Base-by-base conservation (phyloP, 2,113 vertebrate genomes). In the Isichthys henryi region DNA sequence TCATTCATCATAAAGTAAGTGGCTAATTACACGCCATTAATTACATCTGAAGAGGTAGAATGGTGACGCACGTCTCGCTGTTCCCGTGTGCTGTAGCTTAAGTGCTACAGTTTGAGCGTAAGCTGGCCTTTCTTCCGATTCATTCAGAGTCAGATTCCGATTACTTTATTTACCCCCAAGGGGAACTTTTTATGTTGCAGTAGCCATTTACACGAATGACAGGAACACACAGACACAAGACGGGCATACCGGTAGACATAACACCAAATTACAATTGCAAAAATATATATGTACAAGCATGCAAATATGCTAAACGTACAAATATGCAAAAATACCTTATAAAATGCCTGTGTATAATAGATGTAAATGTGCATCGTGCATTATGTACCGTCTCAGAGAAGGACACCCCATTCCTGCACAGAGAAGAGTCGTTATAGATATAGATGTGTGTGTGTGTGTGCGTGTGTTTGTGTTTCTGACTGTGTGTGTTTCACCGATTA, bases 21-120 rank as follows among this genome's bases (percentile, higher is more conserved):
- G 95, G 93, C 43, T 96, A 96, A 96, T 96, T 96, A 92, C 90
- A 92, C 92, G 93, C 13, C 87, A 93, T 92, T 97, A 95, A 96
- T 95, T 96, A 95, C 91, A 94, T 96, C 92, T 94, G 92, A 95
- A 92, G 93, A 94, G 92, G 92, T 92, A 94, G 92, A 46, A 31
- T 23, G 92, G 94, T 93, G 92, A 94, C 90, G 94, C 93, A 85
- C 13, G 45, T 49, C 49, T 85, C 23, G 3, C 13, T 5, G n/a
- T 87, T 56, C 27, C 31, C 17, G 50, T n/a, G 21, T 11, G n/a
- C 45, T 48, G 0, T 31, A 27, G 43, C n/a, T 10, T 85, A 39
- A 77, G n/a, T 85, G 45, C 45, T 86, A 50, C n/a, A 11, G 83
- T 10, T 10, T 15, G 21, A 86, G 10, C 5, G 83, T 13, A 31